Percentiles rank a stretch among this genome's conserved stretches.
Evolutionary conservation across 2,797 vertebrate genomes (phyloP).

Genomic region (Sebastiscus tertius): DNA sequence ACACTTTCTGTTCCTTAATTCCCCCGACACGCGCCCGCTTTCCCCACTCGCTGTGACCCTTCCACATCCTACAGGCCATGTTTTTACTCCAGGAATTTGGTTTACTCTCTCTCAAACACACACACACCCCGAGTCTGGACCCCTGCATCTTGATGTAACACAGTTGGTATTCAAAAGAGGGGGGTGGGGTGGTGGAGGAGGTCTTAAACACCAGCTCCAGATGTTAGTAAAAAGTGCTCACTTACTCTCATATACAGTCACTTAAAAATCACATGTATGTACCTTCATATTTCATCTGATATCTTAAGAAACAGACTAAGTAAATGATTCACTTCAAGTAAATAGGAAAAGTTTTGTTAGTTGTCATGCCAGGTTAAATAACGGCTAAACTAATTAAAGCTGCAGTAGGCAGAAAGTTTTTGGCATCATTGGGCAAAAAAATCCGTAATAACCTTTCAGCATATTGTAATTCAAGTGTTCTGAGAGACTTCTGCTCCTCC

Average conservation of each 20-base stretch:
- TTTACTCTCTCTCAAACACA: slow-evolving; percentile 20
- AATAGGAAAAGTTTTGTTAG: not conserved
- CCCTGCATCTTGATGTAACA: slow-evolving; percentile 73
- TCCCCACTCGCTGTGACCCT: slow-evolving; percentile 25
- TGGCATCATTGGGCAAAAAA: no score
- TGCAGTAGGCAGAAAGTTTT: no score
- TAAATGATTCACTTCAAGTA: not conserved
- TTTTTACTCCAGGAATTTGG: slow-evolving; percentile 61
- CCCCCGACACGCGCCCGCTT: slow-evolving; percentile 4
- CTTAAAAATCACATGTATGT: not conserved
- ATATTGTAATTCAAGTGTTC: no score
- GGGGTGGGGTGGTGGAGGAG: not conserved
- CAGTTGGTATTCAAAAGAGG: slow-evolving; percentile 71
- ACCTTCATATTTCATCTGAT: not conserved
- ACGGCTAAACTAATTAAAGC: not conserved
- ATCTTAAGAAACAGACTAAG: not conserved
- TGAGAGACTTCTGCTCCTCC: no score
- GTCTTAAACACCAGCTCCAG: slow-evolving; percentile 63
- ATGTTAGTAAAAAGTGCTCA: slow-evolving; percentile 53
- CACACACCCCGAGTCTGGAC: slow-evolving; percentile 27
- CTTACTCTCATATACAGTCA: not conserved
- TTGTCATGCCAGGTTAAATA: not conserved
- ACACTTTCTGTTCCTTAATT: slow-evolving; percentile 18
- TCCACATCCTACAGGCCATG: slow-evolving; percentile 33
- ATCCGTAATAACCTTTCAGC: no score